phyloP scores from a whole-genome alignment of 2,888 invertebrate genomes.

The Drosophila mettleri region DNA sequence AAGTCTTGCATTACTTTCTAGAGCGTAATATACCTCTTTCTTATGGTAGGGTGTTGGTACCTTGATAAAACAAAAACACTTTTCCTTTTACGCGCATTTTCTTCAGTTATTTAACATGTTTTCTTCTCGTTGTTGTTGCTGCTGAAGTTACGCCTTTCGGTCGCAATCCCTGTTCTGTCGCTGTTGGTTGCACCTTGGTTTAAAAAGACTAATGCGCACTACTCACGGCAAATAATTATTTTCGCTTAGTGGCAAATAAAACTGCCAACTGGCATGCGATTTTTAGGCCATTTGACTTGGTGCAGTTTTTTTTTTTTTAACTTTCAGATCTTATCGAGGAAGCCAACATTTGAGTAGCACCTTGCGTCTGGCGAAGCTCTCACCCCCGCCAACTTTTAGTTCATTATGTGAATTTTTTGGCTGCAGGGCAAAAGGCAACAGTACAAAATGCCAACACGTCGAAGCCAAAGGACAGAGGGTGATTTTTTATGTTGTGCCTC shows the following conservation, averaged over 20 bases:
- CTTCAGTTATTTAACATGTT: slow-evolving; percentile 68
- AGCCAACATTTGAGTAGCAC: slow-evolving; percentile 32
- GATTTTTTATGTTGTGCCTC: slow-evolving; percentile 13
- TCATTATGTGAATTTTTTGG: slow-evolving; percentile 71
- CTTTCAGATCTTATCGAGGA: slow-evolving; percentile 34
- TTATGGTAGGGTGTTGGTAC: neutral
- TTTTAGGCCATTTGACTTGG: slow-evolving; percentile 59
- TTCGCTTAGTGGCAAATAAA: slow-evolving; percentile 58
- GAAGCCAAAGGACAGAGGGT: slow-evolving; percentile 30
- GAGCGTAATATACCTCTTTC: no score
- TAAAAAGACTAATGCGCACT: slow-evolving; percentile 80
- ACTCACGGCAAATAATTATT: slow-evolving; percentile 84
- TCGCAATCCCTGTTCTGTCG: neutral
- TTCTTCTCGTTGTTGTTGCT: slow-evolving; percentile 25
- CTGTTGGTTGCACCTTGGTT: neutral
- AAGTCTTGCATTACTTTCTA: no score
- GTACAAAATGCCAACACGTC: slow-evolving; percentile 70
- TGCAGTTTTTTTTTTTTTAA: slow-evolving; percentile 31
- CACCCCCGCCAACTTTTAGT: slow-evolving; percentile 36
- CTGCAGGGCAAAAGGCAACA: slow-evolving; percentile 49
- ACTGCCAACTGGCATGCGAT: slow-evolving; percentile 74
- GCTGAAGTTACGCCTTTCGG: slow-evolving; percentile 32
- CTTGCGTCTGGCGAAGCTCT: slow-evolving; percentile 2
- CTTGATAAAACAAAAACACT: slow-evolving; percentile 55
- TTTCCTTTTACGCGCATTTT: slow-evolving; percentile 65